Conservation (phyloP, 1,140 invertebrate genomes). For the Branchinecta lindahli region DNA sequence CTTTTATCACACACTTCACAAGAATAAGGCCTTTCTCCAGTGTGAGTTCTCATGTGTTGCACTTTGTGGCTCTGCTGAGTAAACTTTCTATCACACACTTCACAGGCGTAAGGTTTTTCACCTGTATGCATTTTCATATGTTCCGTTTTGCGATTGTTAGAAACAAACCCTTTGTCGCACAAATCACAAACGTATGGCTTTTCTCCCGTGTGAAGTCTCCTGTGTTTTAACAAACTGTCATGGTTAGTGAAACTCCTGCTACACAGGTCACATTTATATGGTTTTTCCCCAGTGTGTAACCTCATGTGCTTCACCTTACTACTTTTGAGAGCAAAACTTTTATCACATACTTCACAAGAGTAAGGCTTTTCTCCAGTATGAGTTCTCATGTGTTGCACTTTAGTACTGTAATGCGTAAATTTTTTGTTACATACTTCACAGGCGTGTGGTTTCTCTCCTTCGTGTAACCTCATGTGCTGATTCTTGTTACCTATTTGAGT, state of each 20-base stretch:
- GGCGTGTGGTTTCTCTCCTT: not conserved
- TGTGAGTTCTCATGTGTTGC: constrained; percentile 86
- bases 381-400: not conserved
- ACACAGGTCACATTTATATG: constrained; percentile 86
- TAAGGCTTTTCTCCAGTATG: constrained; percentile 12
- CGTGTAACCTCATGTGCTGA: not conserved
- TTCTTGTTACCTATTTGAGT: not conserved
- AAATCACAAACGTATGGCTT: constrained; percentile 81
- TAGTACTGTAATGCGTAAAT: not conserved
- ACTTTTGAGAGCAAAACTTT: not conserved
- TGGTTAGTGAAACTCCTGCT: constrained; percentile 90
- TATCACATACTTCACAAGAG: constrained; percentile 10
- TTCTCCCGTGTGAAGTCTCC: constrained; percentile 80
- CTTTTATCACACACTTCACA: too few relatives aligned
- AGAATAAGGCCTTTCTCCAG: constrained; percentile 89
- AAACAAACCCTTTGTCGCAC: constrained; percentile 41
- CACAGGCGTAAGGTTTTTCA: not conserved
- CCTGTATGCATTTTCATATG: not conserved
- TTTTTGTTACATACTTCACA: not conserved
- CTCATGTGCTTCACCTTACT: constrained; percentile 79
- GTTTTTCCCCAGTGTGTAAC: constrained; percentile 91
- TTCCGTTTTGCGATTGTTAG: not conserved
- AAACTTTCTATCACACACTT: not conserved
- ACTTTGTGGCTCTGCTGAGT: not conserved
- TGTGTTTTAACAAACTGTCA: constrained; percentile 83